Conservation (phyloP, 2,888 invertebrate species). For the Machimus atricapillus region DNA sequence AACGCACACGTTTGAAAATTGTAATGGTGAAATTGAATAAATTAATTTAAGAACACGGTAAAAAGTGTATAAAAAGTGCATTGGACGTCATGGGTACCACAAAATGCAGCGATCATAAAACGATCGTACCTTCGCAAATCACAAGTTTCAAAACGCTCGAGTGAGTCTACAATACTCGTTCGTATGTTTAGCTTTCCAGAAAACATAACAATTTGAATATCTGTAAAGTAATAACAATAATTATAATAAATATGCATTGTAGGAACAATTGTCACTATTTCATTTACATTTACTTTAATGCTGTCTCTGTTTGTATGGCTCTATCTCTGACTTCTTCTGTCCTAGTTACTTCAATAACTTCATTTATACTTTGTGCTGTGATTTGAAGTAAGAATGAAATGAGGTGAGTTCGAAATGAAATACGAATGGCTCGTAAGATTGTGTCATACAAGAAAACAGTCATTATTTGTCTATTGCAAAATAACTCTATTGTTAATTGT, state of each 20-base stretch:
- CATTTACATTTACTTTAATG: neutral
- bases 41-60: neutral
- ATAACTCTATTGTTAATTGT: conserved; percentile 34
- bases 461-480: conserved; percentile 32
- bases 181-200: conserved; percentile 11
- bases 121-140: neutral
- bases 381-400: neutral
- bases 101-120: neutral
- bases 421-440: neutral
- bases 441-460: conserved; percentile 27
- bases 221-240: conserved; percentile 39
- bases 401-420: neutral
- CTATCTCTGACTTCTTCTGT: neutral
- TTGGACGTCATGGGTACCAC: neutral
- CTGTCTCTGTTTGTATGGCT: neutral
- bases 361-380: conserved; percentile 27
- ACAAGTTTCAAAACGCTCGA: conserved; percentile 3
- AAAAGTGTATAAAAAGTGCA: neutral
- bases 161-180: neutral
- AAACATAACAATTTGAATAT: conserved; percentile 34
- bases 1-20: neutral
- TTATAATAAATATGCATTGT: conserved; percentile 36
- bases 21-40: neutral
- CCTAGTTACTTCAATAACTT: neutral
- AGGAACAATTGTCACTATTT: conserved; percentile 39